A percentile compares a stretch with the other conserved stretches of the same genome.
Conservation (phyloP, 2,113 vertebrate genomes). For the Isichthys henryi region DNA sequence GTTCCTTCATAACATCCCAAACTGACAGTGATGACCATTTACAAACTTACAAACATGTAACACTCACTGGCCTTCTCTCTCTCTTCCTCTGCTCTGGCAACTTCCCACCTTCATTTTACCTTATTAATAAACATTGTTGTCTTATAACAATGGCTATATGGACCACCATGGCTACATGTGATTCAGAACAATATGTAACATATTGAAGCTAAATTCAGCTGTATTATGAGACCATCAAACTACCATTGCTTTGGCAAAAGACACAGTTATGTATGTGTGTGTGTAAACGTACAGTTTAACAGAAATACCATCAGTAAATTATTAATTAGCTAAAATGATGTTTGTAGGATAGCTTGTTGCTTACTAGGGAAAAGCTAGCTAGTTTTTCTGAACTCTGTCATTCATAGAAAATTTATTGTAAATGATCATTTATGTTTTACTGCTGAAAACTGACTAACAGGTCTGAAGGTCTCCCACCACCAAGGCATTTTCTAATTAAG, state of each 20-base stretch:
- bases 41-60: neutral
- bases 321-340: neutral
- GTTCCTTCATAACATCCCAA: neutral
- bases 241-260: constrained; percentile 23
- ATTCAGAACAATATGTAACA: constrained; percentile 29
- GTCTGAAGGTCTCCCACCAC: neutral
- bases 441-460: neutral
- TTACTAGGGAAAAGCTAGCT: neutral
- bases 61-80: neutral
- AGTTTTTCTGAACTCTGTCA: neutral
- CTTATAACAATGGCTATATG: constrained; percentile 17
- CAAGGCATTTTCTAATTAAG: neutral
- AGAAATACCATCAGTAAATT: neutral
- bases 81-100: neutral
- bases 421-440: neutral
- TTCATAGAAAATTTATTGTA: neutral
- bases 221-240: constrained; percentile 36
- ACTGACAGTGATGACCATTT: neutral
- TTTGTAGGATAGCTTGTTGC: neutral
- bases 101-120: neutral
- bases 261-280: neutral
- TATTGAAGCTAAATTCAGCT: constrained; percentile 18
- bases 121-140: neutral
- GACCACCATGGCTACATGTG: constrained; percentile 33
- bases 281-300: neutral